Evolutionary conservation across 2,888 invertebrate genomes (phyloP), one percentile per base, ranked within the genome.

Genomic region (Spisula subtruncata): DNA sequence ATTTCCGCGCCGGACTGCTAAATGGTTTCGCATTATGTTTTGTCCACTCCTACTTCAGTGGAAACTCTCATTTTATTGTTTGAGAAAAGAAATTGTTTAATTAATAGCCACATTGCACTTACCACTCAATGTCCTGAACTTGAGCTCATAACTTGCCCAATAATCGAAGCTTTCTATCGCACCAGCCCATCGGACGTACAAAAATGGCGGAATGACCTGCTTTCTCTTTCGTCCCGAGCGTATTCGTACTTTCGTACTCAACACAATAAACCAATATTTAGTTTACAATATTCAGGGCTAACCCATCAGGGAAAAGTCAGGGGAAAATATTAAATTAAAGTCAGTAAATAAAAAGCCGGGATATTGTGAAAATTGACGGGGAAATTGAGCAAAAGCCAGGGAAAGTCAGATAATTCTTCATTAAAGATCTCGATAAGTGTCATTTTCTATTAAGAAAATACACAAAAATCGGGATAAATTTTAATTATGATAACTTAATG

Each of bases 141-240:
- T n/a, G n/a, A 1, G 1, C 8, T 32, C 18, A 20, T 41, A 20
- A 16, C 18, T 20, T 12, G 35, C 8, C 41, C 8, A 60, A 32
- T 60, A 35, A 8, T 8, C n/a, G 8, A 32, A 46, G 25, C 46
- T 35, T 60, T 48, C 48, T 16, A 54, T 29, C 16, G 51, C 16
- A 20, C 20, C 41, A 10, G 10, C 20, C 35, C 6, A 20, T 41
- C 60, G 20, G 18, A 35, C 20, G 16, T 6, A 46, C 54, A 56
- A 83, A 82, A 83, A 83, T 83, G 83, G 83, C 83, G 83, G 83
- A 83, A 32, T 56, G 60, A 35, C 35, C 32, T 48, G n/a, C 12
- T 41, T 56, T 41, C 16, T 12, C 20, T n/a, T 60, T 83, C 83
- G 83, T 60, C 60, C 83, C 60, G 0, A 60, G 18, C 18, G 10